These are phyloP conservation scores for Ommatoiulus sabulosus DNA, from an alignment of 2,888 invertebrate species.

Conservation along the genomic window DNA sequence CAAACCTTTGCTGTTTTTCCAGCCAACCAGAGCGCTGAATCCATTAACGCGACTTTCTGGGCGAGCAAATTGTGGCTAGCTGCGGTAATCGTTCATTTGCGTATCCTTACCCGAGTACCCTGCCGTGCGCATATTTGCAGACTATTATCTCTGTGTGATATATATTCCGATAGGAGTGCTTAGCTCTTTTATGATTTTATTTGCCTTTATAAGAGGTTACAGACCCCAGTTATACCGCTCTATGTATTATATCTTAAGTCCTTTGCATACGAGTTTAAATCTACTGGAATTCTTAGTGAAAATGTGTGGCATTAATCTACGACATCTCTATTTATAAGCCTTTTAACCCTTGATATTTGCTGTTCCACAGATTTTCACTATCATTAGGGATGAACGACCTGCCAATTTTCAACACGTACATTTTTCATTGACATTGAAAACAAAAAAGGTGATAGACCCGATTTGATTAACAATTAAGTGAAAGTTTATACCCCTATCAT, in stretches of 20 bases:
- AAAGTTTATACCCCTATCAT: background rate
- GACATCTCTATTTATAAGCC: background rate
- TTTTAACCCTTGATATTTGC: background rate
- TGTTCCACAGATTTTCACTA: background rate
- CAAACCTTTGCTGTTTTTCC: background rate
- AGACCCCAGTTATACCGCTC: background rate
- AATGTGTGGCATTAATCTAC: background rate
- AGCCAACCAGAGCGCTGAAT: background rate
- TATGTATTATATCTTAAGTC: background rate
- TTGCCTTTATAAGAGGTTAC: background rate
- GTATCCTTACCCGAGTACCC: background rate
- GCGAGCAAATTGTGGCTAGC: background rate
- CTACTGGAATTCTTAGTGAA: background rate
- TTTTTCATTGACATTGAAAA: slow-evolving; percentile 38
- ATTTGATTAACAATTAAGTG: slow-evolving; percentile 36
- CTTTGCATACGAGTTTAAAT: background rate
- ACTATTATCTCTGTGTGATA: slow-evolving; percentile 23
- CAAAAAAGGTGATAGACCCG: slow-evolving; percentile 1
- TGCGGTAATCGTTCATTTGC: slow-evolving; percentile 1
- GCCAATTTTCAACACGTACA: background rate
- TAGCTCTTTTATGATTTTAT: slow-evolving; percentile 9
- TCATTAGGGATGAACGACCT: slow-evolving; percentile 13
- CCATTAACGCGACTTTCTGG: background rate
- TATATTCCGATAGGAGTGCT: background rate
- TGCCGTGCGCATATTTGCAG: background rate